Base-by-base conservation (phyloP, 2,113 vertebrate genomes). In the Hymenochirus boettgeri region DNA sequence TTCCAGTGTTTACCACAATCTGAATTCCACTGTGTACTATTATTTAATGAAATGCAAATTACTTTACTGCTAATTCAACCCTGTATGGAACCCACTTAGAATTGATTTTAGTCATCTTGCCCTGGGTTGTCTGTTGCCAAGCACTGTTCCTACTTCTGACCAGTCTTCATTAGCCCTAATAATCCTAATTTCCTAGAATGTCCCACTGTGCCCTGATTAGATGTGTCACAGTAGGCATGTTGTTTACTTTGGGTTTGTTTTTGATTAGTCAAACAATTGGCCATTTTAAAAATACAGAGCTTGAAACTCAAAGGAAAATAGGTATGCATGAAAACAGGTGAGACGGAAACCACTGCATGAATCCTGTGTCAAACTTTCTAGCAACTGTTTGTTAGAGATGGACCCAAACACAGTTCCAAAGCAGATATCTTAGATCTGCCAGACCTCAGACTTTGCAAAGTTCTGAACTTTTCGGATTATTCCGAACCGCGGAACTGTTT, bases 181-280 rank as follows among this genome's bases (percentile, higher is more conserved):
- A 59, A 67, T 3, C 58, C 8, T 55, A 57, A 60, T 73, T 77
- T 71, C 63, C 76, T 60, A 64, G 77, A 72, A 54, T 73, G 73
- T 78, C 74, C 77, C 70, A 65, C 81, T 79, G 78, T 7, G 62
- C 65, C 70, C 62, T 85, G 77, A 81, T 85, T 82, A 85, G 75
- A 76, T 76, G 69, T 45, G 57, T 77, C 80, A 65, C 76, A 74
- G 71, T 60, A 59, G 76, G 76, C 71, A 65, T 26, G 72, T 80
- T 81, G 62, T 84, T 83, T 81, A 75, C 69, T 71, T 82, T 72
- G 39, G 57, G 72, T 57, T 61, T 71, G 39, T 42, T 42, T 5
- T 2, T 42, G 39, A n/a, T 42, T 42, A 35, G n/a, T n/a, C n/a
- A n/a, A n/a, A n/a, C n/a, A n/a, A n/a, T n/a, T n/a, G n/a, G 33